Conservation (phyloP, 1,140 invertebrate genomes). For the Drosophila carrolli region DNA sequence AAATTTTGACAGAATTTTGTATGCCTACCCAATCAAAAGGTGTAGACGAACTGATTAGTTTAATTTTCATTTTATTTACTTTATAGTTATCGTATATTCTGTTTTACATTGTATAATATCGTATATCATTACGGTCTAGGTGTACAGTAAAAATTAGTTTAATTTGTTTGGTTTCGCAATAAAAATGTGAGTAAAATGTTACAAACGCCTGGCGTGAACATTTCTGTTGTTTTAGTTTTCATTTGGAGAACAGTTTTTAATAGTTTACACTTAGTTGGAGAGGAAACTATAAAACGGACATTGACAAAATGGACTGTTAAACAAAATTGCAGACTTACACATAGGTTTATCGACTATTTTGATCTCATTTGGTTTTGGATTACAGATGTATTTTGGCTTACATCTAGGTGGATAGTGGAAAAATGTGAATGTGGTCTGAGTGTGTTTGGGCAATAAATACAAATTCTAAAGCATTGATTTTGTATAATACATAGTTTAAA, state of each 20-base stretch:
- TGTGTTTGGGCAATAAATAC: neutral
- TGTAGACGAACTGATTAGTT: slow-evolving; percentile 1
- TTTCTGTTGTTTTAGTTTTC: slow-evolving; percentile 2
- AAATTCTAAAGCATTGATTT: neutral
- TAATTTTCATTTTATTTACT: slow-evolving; percentile 40
- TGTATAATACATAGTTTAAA: slow-evolving; percentile 10
- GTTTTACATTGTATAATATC: slow-evolving; percentile 59
- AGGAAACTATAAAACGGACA: slow-evolving; percentile 18
- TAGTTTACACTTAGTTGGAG: slow-evolving; percentile 48
- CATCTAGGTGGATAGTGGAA: slow-evolving; percentile 8
- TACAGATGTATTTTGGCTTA: slow-evolving; percentile 30
- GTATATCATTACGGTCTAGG: slow-evolving; percentile 45
- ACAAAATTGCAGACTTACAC: slow-evolving; percentile 40
- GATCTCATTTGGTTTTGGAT: slow-evolving; percentile 45
- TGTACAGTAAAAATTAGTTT: slow-evolving; percentile 49
- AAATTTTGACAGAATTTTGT: slow-evolving; percentile 25
- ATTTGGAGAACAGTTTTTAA: slow-evolving; percentile 18
- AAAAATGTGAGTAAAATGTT: slow-evolving; percentile 47
- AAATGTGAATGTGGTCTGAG: slow-evolving; percentile 3
- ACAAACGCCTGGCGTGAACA: slow-evolving; percentile 46
- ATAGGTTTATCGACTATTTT: slow-evolving; percentile 48
- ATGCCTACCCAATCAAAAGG: slow-evolving; percentile 11
- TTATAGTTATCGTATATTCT: slow-evolving; percentile 52
- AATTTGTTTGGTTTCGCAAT: slow-evolving; percentile 32
- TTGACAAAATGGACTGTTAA: slow-evolving; percentile 34